These are phyloP conservation scores for Acleris sparsana DNA, from an alignment of 2,888 invertebrate genomes.

Conservation along the genomic window DNA sequence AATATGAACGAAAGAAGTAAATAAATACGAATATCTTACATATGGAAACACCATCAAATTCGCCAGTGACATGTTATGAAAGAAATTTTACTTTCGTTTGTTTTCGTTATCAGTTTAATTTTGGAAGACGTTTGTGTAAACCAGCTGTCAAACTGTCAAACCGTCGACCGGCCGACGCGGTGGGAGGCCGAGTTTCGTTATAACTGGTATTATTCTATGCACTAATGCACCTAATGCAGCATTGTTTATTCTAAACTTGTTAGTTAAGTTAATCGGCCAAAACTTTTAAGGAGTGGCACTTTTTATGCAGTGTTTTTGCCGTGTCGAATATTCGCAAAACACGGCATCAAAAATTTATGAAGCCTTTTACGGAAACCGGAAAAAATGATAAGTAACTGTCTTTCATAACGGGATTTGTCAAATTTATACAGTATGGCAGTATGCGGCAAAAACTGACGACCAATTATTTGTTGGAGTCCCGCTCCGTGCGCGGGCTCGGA, in stretches of 20 bases:
- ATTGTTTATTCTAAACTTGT: conserved; percentile 1
- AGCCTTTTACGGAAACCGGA: conserved; percentile 74
- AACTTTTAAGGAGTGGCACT: no score
- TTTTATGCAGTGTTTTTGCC: conserved; percentile 22
- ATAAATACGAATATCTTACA: no score
- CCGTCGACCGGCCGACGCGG: conserved; percentile 32
- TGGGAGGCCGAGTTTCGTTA: conserved; percentile 49
- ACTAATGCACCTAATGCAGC: conserved; percentile 54
- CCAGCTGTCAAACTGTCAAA: conserved; percentile 32
- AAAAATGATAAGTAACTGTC: conserved; percentile 68
- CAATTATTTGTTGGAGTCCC: conserved; percentile 58
- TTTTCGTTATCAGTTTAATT: conserved; percentile 21
- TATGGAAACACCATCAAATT: no score
- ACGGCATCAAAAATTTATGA: conserved; percentile 77
- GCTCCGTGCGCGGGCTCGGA: conserved; percentile 36
- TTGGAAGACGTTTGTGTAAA: conserved; percentile 33
- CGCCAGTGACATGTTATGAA: background rate
- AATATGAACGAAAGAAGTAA: no score
- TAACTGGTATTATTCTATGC: conserved; percentile 51
- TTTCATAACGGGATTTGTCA: conserved; percentile 68
- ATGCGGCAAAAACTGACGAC: conserved; percentile 48
- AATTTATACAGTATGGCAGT: conserved; percentile 57
- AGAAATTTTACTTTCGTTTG: background rate
- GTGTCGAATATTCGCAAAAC: conserved; percentile 58
- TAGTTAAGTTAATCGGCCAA: no score